These are phyloP conservation scores for Cliona cf. orientalis DNA, from an alignment of 37 sponge, comb jelly and placozoan genomes.

Conservation along the genomic window DNA sequence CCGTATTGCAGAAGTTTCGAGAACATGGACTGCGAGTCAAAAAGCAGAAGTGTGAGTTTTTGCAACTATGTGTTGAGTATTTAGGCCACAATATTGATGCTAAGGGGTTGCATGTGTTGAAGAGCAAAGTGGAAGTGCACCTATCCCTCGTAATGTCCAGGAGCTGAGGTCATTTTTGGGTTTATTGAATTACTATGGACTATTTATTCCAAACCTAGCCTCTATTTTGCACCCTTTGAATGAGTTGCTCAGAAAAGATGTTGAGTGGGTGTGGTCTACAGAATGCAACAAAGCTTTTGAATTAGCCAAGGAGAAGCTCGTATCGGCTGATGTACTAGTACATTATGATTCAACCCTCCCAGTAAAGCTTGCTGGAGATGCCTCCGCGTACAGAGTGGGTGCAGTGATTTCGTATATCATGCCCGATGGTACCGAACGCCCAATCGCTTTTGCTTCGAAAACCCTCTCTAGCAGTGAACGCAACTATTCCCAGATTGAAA, in stretches of 20 bases:
- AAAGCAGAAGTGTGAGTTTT: conserved; percentile 33
- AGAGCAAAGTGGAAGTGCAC: conserved; percentile 20
- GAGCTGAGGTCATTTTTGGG: conserved; percentile 55
- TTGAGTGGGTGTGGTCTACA: conserved; percentile 33
- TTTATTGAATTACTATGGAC: conserved; percentile 49
- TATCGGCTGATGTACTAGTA: conserved; percentile 13
- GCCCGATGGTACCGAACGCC: conserved; percentile 44
- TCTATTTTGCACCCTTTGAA: conserved; percentile 41
- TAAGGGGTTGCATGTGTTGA: conserved; percentile 29
- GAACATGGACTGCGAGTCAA: conserved; percentile 25
- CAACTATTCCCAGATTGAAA: not conserved
- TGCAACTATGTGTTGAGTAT: conserved; percentile 26
- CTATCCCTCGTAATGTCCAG: conserved; percentile 27
- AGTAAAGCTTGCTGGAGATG: conserved; percentile 35
- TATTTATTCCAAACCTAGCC: conserved; percentile 42
- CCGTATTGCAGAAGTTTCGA: conserved; percentile 30
- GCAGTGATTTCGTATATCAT: conserved; percentile 56
- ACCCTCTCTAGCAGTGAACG: not conserved
- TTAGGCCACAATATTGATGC: conserved; percentile 41
- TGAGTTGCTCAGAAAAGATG: conserved; percentile 4
- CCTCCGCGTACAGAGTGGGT: conserved; percentile 55
- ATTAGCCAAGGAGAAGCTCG: conserved; percentile 22
- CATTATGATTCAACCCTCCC: conserved; percentile 51
- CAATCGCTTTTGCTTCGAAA: conserved; percentile 19
- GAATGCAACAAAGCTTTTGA: conserved; percentile 29